Conservation (phyloP, 2,113 vertebrate genomes). For the Psittacula cyanocephala region DNA sequence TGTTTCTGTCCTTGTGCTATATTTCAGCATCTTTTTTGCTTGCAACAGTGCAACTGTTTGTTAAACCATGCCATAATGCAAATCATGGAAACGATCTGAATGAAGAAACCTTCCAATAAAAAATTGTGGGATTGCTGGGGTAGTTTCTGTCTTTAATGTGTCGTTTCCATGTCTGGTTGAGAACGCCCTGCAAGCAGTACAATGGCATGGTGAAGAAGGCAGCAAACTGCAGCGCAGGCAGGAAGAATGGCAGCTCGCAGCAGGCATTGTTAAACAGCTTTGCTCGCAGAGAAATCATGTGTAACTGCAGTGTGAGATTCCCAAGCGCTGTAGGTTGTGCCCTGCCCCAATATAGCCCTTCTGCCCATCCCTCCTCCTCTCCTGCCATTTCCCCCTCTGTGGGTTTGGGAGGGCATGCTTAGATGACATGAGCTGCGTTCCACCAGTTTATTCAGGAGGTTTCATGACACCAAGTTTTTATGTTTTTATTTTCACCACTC, state of each 20-base stretch:
- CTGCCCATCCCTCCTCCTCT: background rate
- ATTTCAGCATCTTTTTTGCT: conserved; percentile 39
- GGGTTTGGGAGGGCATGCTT: background rate
- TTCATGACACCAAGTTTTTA: background rate
- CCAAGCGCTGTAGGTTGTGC: background rate
- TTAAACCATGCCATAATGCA: background rate
- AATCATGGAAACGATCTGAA: background rate
- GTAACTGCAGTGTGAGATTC: background rate
- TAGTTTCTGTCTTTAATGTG: background rate
- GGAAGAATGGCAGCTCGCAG: background rate
- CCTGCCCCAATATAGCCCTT: background rate
- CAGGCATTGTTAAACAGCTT: background rate
- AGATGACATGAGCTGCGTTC: background rate
- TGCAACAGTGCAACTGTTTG: background rate
- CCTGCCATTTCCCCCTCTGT: background rate
- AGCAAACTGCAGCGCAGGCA: background rate
- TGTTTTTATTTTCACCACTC: background rate
- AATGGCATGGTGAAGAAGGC: background rate
- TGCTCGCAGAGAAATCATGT: background rate
- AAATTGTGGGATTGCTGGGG: background rate
- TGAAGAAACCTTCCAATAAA: background rate
- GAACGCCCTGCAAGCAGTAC: background rate
- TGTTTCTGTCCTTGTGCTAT: background rate
- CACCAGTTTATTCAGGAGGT: background rate
- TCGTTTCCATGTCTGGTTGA: background rate